Evolutionary conservation across 2,797 vertebrate genomes (phyloP).

Genomic region (Monodelphis domestica): DNA sequence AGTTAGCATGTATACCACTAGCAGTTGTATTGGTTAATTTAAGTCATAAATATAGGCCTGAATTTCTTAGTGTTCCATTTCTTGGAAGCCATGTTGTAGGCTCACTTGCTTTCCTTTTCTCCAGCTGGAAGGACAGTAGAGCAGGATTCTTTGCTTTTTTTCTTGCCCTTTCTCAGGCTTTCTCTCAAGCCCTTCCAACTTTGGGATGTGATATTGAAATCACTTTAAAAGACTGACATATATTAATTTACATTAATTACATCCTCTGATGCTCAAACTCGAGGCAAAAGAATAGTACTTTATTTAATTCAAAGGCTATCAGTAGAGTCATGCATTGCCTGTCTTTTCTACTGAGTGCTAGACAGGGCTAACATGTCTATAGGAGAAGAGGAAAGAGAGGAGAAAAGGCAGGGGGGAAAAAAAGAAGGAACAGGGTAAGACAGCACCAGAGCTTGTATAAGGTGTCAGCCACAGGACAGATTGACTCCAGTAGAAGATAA

Average conservation of each 20-base stretch:
- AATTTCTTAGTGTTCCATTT: conserved; percentile 15
- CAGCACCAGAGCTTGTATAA: not conserved
- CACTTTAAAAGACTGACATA: no score
- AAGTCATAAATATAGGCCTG: not conserved
- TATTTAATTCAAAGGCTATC: not conserved
- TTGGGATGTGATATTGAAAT: no score
- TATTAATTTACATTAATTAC: no score
- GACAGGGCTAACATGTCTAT: not conserved
- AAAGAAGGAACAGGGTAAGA: not conserved
- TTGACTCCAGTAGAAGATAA: not conserved
- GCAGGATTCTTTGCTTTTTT: not conserved
- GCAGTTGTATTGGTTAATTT: not conserved
- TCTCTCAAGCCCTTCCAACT: not conserved
- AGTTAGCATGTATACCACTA: not conserved
- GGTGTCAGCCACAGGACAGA: not conserved
- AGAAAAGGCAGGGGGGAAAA: not conserved
- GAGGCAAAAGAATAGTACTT: not conserved
- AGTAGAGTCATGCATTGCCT: not conserved
- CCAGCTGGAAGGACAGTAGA: not conserved
- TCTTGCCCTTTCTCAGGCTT: not conserved
- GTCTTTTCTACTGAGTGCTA: not conserved
- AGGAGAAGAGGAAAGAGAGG: not conserved
- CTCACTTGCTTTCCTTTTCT: not conserved
- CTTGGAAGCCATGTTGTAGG: not conserved
- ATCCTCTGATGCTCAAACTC: not conserved